Evolutionary conservation across 1,140 invertebrate genomes (phyloP), one percentile per base, ranked within the genome.

Genomic region (Sogatella furcifera): DNA sequence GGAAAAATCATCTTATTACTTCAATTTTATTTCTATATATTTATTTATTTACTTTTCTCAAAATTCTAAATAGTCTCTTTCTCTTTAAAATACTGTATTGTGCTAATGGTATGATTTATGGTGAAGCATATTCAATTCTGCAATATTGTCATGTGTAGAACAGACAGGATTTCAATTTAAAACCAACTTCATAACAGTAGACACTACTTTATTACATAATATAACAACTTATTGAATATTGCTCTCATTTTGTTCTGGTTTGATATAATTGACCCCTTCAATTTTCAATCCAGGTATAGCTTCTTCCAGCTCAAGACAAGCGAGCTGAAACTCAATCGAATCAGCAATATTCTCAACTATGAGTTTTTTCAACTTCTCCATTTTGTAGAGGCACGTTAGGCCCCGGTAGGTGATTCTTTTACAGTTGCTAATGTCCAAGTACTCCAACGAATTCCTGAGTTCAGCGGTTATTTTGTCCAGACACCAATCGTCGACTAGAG

Each of bases 401-500:
- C 86, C 85, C 64, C 76, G 73, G 58, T 82, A 78, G 4, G 84
- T 83, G 31, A 91, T 71, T 19, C 76, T 72, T 9, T 76, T 73
- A 69, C 88, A 90, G 49, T 80, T 76, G 60, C 84, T 83, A 1
- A 93, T 67, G 72, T 93, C 88, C 8, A 93, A 71, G 62, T 88
- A 80, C 67, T 90, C 78, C 21, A 93, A 68, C 14, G 72, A 74
- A 14, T 80, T 70, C 55, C 68, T 71, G 60, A 81, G 82, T n/a
- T 81, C 71, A 42, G 76, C 71, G 28, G 76, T 70, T 24, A 91
- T 72, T 62, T 77, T 77, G 69, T 88, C 85, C 52, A 92, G 62
- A 60, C 79, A 82, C 86, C 88, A 93, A 69, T 92, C 88, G 74
- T 92, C 83, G 55, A 92, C 74, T 43, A 76, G 65, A 53, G 71